Percentiles rank a stretch among this genome's conserved stretches.
Evolutionary conservation across 2,888 invertebrate species (phyloP).

Genomic region (Agapostemon virescens): DNA sequence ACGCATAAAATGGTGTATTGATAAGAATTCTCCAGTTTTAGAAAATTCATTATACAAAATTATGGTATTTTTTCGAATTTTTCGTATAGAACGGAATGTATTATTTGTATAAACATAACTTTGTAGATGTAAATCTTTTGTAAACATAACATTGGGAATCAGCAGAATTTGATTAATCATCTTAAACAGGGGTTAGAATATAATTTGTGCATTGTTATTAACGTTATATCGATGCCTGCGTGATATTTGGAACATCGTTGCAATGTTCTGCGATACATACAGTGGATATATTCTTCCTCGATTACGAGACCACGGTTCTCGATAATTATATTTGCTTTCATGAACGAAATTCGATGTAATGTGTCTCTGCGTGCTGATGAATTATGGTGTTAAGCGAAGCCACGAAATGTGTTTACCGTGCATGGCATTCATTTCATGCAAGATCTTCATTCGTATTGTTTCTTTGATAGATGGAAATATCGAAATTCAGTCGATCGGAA

Average conservation of each 20-base stretch:
- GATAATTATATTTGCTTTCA: conserved; percentile 66
- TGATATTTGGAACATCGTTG: conserved; percentile 50
- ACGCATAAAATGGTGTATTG: background rate
- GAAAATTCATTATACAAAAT: background rate
- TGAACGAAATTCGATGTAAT: conserved; percentile 65
- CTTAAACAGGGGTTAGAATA: background rate
- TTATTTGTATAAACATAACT: background rate
- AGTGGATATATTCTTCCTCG: conserved; percentile 51
- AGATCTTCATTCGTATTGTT: conserved; percentile 13
- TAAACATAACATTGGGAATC: too few relatives aligned
- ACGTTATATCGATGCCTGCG: conserved; percentile 43
- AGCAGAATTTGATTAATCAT: background rate
- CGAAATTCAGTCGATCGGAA: background rate
- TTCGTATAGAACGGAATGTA: background rate
- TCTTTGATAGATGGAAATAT: background rate
- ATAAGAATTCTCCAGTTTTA: background rate
- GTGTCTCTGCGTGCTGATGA: conserved; percentile 59
- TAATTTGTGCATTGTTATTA: background rate
- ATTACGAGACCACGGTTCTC: conserved; percentile 61
- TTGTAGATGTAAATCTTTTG: too few relatives aligned
- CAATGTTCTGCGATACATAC: conserved; percentile 37
- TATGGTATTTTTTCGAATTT: background rate
- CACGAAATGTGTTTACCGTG: conserved; percentile 38
- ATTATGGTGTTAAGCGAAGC: conserved; percentile 62
- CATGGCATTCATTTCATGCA: background rate